Evolutionary conservation across 2,113 vertebrate genomes (phyloP).

Genomic region (Micronycteris hirsuta): DNA sequence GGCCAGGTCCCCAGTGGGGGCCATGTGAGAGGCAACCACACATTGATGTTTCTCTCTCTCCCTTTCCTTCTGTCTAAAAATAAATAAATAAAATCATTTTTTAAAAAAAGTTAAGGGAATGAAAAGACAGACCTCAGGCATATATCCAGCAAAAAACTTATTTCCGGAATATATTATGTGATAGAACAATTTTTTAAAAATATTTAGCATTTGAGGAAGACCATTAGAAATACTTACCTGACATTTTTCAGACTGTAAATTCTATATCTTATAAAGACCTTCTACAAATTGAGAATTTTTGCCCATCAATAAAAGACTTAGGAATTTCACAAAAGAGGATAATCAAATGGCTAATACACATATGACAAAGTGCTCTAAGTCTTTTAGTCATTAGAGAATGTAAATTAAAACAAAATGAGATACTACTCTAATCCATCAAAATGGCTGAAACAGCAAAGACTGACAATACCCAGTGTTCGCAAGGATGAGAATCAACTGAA

Average conservation of each 20-base stretch:
- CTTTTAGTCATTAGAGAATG: background rate
- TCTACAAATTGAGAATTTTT: background rate
- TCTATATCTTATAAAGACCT: constrained; percentile 20
- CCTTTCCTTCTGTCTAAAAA: no score
- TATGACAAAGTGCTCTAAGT: background rate
- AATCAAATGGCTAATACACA: background rate
- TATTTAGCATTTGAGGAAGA: background rate
- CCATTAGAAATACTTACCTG: constrained; percentile 25
- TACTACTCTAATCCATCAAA: background rate
- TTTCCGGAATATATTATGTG: background rate
- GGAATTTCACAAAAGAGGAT: background rate
- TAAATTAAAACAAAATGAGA: constrained; percentile 11
- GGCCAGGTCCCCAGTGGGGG: no score
- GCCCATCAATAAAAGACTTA: background rate
- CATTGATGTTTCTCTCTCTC: no score
- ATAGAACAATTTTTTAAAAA: constrained; percentile 21
- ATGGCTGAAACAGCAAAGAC: background rate
- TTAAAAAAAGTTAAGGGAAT: constrained; percentile 6
- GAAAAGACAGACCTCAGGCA: background rate
- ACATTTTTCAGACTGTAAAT: constrained; percentile 22
- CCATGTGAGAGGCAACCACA: no score
- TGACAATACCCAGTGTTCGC: background rate
- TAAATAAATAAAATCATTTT: no score
- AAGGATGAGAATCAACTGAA: background rate
- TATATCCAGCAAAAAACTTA: background rate